Conservation (phyloP, 2,888 invertebrate species). For the Campoplex capitator region DNA sequence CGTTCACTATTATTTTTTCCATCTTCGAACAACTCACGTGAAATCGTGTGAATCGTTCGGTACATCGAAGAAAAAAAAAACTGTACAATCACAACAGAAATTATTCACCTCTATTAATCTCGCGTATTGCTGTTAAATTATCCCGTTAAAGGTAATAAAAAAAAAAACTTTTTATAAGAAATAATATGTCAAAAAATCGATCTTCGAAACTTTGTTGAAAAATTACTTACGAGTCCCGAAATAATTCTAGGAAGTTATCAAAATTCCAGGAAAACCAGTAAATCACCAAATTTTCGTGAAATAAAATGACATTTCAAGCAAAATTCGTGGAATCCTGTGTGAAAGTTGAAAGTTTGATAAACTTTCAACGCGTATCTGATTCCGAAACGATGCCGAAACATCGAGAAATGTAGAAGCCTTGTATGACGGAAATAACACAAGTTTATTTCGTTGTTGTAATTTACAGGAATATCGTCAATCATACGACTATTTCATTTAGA, state of each 20-base stretch:
- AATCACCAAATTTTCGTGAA: no score
- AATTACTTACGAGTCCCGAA: no score
- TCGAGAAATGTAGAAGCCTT: background rate
- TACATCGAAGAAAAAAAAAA: background rate
- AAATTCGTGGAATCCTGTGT: no score
- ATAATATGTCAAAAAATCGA: no score
- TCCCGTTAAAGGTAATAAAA: background rate
- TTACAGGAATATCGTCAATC: background rate
- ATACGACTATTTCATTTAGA: background rate
- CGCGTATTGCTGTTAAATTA: background rate
- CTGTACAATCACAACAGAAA: background rate
- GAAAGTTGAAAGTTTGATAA: no score
- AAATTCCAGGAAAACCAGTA: no score
- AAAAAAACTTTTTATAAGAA: no score
- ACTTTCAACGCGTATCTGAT: no score
- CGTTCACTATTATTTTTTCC: background rate
- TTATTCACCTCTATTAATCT: background rate
- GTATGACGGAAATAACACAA: background rate
- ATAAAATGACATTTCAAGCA: no score
- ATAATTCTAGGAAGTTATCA: no score
- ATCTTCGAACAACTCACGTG: background rate
- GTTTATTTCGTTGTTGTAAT: background rate
- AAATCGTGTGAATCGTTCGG: constrained; percentile 39
- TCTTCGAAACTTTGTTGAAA: no score
- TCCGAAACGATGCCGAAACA: no score